Evolutionary conservation across 2,113 vertebrate genomes (phyloP), one percentile per base, ranked within the genome.

Genomic region (Oceanites oceanicus): DNA sequence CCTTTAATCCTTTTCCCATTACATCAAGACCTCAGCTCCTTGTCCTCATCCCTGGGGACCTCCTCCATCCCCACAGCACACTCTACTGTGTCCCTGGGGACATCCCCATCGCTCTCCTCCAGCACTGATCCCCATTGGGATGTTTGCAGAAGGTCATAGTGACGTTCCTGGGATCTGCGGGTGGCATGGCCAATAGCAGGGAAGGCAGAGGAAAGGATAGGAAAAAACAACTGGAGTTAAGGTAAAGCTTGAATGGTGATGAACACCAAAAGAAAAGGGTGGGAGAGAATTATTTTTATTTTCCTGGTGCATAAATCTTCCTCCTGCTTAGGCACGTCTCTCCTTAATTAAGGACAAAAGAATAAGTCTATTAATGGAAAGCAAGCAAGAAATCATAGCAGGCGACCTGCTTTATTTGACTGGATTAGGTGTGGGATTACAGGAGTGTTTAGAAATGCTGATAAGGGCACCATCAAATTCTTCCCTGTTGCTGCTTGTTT

Each of bases 391-490:
- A 93, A 84, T 52, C 15, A 70, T 62, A 70, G 50, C n/a, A 72
- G 40, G 47, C 61, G 26, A 87, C 73, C 47, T 91, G 70, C 89
- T 92, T 85, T 79, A 53, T 87, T 93, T 58, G 56, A 29, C 32
- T 44, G 86, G 70, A 82, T 96, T 94, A 92, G 50, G 22, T 12
- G 12, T n/a, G 50, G 61, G 78, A 86, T 95, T 96, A 90, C 45
- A 66, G 44, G 49, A 85, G 36, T 17, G 53, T 72, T 77, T 72
- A 62, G 42, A 85, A 50, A 63, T 59, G 38, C 59, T 14, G 5
- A 58, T 25, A 44, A 87, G 42, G 36, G 15, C 40, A 89, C 68
- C n/a, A 19, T 32, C 47, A 58, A 50, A 58, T 85, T 86, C 68
- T 63, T 81, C 45, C 62, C 52, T 59, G 38, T 50, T 83, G 32